Evolutionary conservation across 2,888 invertebrate genomes (phyloP).

Genomic region (Sicus ferrugineus): DNA sequence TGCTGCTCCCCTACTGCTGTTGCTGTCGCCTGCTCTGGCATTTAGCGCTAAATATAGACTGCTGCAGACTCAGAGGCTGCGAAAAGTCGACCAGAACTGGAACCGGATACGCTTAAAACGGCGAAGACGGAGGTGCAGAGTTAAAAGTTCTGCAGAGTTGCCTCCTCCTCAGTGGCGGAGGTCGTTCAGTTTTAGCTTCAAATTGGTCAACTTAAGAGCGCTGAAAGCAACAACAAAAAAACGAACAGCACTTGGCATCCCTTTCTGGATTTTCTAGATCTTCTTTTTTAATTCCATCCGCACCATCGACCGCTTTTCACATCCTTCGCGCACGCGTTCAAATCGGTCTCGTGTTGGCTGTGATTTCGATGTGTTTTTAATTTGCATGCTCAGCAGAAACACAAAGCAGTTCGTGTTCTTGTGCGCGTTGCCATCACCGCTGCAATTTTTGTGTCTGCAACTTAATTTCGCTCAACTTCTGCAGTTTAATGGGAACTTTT

Average conservation of each 20-base stretch:
- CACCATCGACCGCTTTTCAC: neutral
- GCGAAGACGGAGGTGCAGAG: conserved; percentile 36
- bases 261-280: too few relatives aligned
- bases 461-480: neutral
- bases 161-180: conserved; percentile 15
- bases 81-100: conserved; percentile 43
- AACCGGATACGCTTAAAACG: conserved; percentile 59
- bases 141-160: neutral
- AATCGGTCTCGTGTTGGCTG: neutral
- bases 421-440: neutral
- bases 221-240: too few relatives aligned
- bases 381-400: conserved; percentile 1
- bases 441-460: neutral
- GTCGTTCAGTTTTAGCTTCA: too few relatives aligned
- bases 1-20: neutral
- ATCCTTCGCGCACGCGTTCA: neutral
- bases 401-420: neutral
- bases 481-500: neutral
- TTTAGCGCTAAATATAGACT: conserved; percentile 29
- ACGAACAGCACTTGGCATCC: too few relatives aligned
- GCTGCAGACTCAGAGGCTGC: too few relatives aligned
- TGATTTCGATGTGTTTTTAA: neutral
- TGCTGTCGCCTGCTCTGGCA: conserved; percentile 3
- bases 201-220: conserved; percentile 14
- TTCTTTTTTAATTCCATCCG: too few relatives aligned